These are phyloP conservation scores for Siphamia tubifer DNA, from an alignment of 2,113 vertebrate genomes.

Conservation along the genomic window DNA sequence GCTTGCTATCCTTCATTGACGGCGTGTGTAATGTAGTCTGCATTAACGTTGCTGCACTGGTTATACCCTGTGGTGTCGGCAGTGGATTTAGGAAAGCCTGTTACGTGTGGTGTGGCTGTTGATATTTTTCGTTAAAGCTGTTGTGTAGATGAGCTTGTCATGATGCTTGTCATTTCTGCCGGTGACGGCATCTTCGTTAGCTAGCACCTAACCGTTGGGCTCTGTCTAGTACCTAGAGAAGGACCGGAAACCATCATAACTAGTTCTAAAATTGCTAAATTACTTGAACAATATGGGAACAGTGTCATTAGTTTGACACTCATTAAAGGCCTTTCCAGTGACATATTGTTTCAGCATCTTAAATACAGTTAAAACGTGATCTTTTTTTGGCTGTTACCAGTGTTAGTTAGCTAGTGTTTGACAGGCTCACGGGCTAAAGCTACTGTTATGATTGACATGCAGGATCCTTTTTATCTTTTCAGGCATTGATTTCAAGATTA, in stretches of 20 bases:
- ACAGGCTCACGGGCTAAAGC: slow-evolving; percentile 10
- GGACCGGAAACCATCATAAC: slow-evolving; percentile 5
- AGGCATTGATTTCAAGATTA: slow-evolving; percentile 98
- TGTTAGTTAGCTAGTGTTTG: neutral
- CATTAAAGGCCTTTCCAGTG: fast-evolving
- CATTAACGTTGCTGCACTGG: neutral
- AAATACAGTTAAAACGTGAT: fast-evolving
- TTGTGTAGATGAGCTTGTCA: no score
- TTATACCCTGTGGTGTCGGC: fast-evolving
- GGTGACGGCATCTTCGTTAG: neutral
- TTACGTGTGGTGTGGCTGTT: no score
- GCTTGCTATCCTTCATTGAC: neutral
- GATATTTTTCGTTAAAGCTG: no score
- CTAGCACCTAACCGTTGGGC: slow-evolving; percentile 5
- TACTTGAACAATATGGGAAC: no score
- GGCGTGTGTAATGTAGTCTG: slow-evolving; percentile 7
- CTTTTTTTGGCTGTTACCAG: neutral
- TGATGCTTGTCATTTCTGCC: slow-evolving; percentile 18
- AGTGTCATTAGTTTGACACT: no score
- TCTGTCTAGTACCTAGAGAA: slow-evolving; percentile 8
- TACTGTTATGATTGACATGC: slow-evolving; percentile 35
- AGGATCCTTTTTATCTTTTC: slow-evolving; percentile 31
- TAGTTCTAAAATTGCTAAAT: neutral
- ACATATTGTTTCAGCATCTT: no score
- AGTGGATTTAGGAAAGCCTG: no score